Base-by-base conservation (phyloP, 2,888 invertebrate species). In the Lasioglossum zephyrum region DNA sequence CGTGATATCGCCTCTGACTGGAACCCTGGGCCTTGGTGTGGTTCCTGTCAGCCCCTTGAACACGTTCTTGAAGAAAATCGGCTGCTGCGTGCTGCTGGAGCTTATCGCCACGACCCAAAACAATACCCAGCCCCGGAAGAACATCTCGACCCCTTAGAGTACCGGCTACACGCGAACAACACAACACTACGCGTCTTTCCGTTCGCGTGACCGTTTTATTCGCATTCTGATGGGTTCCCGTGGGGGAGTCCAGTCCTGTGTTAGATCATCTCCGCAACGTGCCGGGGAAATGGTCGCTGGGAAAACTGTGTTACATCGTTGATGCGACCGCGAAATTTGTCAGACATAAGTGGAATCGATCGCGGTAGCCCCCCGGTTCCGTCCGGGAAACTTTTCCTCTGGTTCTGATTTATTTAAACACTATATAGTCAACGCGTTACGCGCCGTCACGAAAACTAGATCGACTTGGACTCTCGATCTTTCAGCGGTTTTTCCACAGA, bases 1-100 rank as follows among this genome's bases (percentile, higher is more conserved):
- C 60, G 93, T 91, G 47, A 89, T 90, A 2, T 92, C 85, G 26
- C 88, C 91, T 0, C 36, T 76, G 0, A 79, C 77, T 6, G 82
- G 69, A n/a, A 85, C 47, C 31, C 78, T 66, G 13, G 31, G 72
- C 36, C 80, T 88, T 0, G 91, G 84, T 8, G 79, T 8, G 16
- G 82, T 31, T 3, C 93, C 92, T 0, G 69, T 84, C 22, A 94
- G 84, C 13, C 94, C 94, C 77, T 95, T 94, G 83, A 92, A 94
- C 6, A 84, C 91, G 5, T 72, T 91, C 47, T 69, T 89, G 79
- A 92, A 91, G 49, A 93, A 91, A 1, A 91, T 86, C 36, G 94
- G 93, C 63, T 94, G 91, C 76, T 92, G 92, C 44, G 72, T 39
- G 53, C 91, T 92, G 9, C 73, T 60, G 22, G 77, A 79, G 76